A percentile compares a stretch with the other conserved stretches of the same genome.
These are phyloP conservation scores for Pogonocherus hispidulus DNA, from an alignment of 2,888 invertebrate genomes.

Conservation along the genomic window DNA sequence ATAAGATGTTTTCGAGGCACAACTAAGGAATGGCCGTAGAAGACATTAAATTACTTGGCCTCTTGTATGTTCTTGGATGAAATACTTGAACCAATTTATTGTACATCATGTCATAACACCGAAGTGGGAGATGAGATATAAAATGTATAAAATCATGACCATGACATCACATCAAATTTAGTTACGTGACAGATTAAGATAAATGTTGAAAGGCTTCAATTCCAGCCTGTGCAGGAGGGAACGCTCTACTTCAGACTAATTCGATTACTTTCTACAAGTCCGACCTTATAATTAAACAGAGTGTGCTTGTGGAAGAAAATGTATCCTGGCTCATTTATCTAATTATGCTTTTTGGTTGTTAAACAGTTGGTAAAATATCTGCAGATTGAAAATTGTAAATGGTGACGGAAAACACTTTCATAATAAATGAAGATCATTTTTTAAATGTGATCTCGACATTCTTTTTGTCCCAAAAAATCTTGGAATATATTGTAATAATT, in stretches of 20 bases:
- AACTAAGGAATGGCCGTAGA: not conserved
- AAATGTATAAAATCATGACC: constrained; percentile 32
- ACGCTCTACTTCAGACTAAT: constrained; percentile 11
- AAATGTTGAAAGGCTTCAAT: constrained; percentile 30
- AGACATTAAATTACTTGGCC: not conserved
- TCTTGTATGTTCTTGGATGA: not conserved
- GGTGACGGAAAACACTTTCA: too few species aligned
- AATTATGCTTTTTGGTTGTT: not conserved
- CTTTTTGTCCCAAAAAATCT: too few species aligned
- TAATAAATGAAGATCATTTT: too few species aligned
- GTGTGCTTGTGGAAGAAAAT: constrained; percentile 15
- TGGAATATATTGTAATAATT: too few species aligned
- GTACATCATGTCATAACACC: constrained; percentile 20
- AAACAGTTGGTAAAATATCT: not conserved
- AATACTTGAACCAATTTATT: constrained; percentile 24
- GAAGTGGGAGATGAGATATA: constrained; percentile 3
- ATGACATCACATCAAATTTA: constrained; percentile 37
- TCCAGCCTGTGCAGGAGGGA: constrained; percentile 6
- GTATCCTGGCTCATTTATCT: not conserved
- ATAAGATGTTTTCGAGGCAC: not conserved
- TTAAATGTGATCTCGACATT: too few species aligned
- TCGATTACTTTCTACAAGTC: constrained; percentile 19
- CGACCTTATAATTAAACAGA: constrained; percentile 24
- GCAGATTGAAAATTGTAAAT: too few species aligned
- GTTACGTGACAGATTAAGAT: constrained; percentile 36